These are phyloP conservation scores for Chelonoidis abingdonii DNA, from an alignment of 2,113 vertebrate species.

Conservation along the genomic window DNA sequence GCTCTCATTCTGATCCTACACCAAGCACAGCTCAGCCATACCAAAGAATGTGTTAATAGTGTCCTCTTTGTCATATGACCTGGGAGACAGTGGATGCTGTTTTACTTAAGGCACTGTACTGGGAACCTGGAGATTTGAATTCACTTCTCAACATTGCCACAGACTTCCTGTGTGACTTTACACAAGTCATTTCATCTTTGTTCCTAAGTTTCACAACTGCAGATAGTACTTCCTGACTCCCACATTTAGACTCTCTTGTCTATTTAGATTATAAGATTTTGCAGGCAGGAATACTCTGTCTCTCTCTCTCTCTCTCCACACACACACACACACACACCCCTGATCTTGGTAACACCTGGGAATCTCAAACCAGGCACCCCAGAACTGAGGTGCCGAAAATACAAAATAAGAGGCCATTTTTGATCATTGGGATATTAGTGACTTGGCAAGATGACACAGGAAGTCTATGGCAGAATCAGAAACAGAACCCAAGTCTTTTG, in stretches of 20 bases:
- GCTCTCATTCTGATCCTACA: background rate
- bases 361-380: background rate
- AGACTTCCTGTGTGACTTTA: background rate
- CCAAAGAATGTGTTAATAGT: background rate
- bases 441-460: background rate
- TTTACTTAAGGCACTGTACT: background rate
- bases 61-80: background rate
- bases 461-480: background rate
- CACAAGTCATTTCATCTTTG: background rate
- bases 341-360: background rate
- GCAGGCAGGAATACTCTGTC: fast-evolving
- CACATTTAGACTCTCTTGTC: fast-evolving
- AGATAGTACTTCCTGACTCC: background rate
- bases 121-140: background rate
- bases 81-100: background rate
- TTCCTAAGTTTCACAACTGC: background rate
- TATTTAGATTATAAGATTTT: fast-evolving
- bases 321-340: fast-evolving
- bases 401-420: background rate
- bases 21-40: background rate
- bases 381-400: fast-evolving
- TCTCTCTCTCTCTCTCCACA: too few species aligned
- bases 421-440: background rate
- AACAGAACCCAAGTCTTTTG: background rate
- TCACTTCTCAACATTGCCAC: background rate